Conservation (phyloP, 2,797 vertebrate genomes). For the Numenius phaeopus region DNA sequence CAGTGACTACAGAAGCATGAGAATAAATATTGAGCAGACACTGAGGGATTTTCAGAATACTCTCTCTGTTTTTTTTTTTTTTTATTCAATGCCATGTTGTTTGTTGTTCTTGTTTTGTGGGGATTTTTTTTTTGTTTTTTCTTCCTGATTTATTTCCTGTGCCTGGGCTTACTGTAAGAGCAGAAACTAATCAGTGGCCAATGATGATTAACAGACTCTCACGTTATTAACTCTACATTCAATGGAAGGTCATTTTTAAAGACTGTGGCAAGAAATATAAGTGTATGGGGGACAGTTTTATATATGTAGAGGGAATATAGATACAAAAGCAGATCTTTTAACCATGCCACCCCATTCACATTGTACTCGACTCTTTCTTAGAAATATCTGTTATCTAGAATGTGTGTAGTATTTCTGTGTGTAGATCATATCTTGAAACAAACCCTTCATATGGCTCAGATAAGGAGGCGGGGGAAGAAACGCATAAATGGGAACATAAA, state of each 20-base stretch:
- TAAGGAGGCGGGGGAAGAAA: neutral
- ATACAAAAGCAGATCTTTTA: neutral
- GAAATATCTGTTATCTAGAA: slow-evolving; percentile 53
- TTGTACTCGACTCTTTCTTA: neutral
- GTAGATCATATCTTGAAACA: slow-evolving; percentile 42
- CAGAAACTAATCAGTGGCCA: slow-evolving; percentile 58
- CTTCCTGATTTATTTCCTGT: slow-evolving; percentile 14
- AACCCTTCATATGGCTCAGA: slow-evolving; percentile 50
- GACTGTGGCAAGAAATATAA: neutral
- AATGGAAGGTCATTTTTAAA: slow-evolving; percentile 20
- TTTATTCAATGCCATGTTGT: slow-evolving; percentile 55
- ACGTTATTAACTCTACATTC: slow-evolving; percentile 54
- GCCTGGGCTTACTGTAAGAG: neutral
- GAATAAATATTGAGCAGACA: slow-evolving; percentile 30
- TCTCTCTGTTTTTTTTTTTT: neutral
- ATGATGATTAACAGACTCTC: slow-evolving; percentile 45
- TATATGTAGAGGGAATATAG: neutral
- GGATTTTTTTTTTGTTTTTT: neutral
- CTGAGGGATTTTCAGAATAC: neutral
- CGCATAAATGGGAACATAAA: neutral
- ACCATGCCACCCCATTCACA: neutral
- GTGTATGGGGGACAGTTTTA: accelerated
- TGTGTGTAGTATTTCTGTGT: neutral
- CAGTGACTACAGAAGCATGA: neutral
- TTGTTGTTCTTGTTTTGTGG: neutral